Conservation (phyloP, 1,140 invertebrate species). For the Meloidogyne floridensis region DNA sequence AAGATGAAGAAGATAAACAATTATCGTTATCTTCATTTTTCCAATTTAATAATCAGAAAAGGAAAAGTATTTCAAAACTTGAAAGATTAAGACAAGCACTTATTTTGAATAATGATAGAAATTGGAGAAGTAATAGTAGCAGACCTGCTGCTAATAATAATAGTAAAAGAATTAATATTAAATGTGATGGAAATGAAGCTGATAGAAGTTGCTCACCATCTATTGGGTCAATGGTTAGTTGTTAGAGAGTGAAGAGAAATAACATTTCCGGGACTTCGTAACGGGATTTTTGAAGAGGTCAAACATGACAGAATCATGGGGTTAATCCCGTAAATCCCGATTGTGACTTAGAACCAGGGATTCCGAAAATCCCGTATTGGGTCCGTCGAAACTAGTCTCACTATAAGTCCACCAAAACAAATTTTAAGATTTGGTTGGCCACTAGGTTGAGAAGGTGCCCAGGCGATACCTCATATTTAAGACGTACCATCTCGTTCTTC, state of each 20-base stretch:
- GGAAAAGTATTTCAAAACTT: neutral
- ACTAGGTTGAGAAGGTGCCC: no score
- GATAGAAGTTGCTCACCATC: conserved; percentile 47
- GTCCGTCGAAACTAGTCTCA: no score
- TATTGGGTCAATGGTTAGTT: conserved; percentile 43
- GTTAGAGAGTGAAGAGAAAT: neutral
- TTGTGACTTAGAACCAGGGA: no score
- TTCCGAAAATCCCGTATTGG: no score
- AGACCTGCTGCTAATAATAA: conserved; percentile 19
- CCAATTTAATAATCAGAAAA: neutral
- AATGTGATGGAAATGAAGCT: conserved; percentile 44
- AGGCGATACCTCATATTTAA: no score
- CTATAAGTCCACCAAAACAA: no score
- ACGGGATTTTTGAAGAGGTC: no score
- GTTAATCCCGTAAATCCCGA: no score
- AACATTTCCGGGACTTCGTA: neutral
- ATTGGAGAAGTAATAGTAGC: conserved; percentile 9
- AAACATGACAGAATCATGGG: no score
- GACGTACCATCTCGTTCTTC: no score
- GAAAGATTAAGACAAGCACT: conserved; percentile 12
- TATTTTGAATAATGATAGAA: neutral
- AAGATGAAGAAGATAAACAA: neutral
- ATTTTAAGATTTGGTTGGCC: no score
- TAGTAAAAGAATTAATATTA: neutral
- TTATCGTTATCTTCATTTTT: conserved; percentile 25